Conservation (phyloP, 2,797 vertebrate genomes). For the Eurystomus glaucurus region DNA sequence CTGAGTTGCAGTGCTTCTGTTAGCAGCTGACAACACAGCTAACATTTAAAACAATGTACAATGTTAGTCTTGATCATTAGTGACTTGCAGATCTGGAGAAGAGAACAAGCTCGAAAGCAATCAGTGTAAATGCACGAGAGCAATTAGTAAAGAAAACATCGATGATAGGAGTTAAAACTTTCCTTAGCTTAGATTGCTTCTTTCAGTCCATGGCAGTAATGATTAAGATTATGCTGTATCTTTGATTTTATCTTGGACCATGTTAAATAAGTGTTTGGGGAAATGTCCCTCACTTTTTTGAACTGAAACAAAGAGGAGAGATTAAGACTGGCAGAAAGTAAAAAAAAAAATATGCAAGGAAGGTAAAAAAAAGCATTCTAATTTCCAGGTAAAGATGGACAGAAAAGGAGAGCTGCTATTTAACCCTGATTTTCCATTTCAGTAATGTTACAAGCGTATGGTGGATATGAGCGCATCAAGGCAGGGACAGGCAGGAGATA, state of each 20-base stretch:
- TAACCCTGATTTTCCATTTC: background rate
- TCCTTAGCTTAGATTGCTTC: background rate
- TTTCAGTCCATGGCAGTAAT: background rate
- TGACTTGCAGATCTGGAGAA: background rate
- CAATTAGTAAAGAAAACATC: background rate
- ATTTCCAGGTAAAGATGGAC: background rate
- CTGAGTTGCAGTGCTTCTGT: background rate
- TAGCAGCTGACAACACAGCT: background rate
- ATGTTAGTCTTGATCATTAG: background rate
- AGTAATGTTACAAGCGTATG: rapidly evolving
- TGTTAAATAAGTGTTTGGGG: background rate
- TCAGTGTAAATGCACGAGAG: background rate
- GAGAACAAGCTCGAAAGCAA: background rate
- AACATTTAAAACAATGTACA: background rate
- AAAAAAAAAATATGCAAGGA: background rate
- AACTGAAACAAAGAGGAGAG: background rate
- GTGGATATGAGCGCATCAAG: rapidly evolving
- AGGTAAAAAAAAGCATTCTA: rapidly evolving
- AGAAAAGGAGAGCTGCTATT: background rate
- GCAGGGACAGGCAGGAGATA: background rate
- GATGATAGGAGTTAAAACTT: background rate
- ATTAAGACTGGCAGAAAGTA: background rate
- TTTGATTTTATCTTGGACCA: background rate
- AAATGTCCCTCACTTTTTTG: background rate
- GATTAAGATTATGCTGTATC: background rate